A percentile compares a stretch with the other conserved stretches of the same genome.
These are phyloP conservation scores for Ispidina lecontei DNA, from an alignment of 2,797 vertebrate genomes.

Conservation along the genomic window DNA sequence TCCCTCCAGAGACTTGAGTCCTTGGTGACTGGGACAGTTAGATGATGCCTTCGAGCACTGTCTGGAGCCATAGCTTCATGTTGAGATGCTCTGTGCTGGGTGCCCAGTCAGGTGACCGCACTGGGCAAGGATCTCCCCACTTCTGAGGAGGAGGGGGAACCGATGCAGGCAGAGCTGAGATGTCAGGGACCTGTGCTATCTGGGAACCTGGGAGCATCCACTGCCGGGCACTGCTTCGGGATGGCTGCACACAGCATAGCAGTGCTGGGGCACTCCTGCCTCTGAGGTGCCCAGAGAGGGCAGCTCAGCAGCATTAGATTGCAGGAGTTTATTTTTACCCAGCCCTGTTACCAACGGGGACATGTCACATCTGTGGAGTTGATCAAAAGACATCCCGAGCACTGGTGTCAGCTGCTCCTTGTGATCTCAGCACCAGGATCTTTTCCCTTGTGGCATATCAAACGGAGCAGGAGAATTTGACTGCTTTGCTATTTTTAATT, in stretches of 20 bases:
- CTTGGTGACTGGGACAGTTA: background rate
- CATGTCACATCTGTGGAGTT: constrained; percentile 69
- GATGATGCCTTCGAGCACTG: background rate
- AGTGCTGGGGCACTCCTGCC: background rate
- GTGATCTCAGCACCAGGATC: constrained; percentile 70
- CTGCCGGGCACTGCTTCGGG: background rate
- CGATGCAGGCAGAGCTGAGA: background rate
- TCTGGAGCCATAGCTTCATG: rapidly evolving
- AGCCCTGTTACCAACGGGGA: constrained; percentile 71
- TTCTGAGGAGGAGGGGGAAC: background rate
- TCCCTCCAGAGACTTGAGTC: background rate
- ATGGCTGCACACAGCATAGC: background rate
- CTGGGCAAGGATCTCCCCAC: background rate
- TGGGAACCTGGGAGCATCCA: background rate
- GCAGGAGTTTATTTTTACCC: constrained; percentile 77
- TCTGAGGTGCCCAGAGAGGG: background rate
- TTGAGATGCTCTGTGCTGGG: background rate
- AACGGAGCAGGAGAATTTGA: constrained; percentile 67
- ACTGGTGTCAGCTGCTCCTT: constrained; percentile 75
- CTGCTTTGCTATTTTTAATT: constrained; percentile 70
- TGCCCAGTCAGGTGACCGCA: rapidly evolving
- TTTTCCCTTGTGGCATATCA: constrained; percentile 75
- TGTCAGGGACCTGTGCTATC: background rate
- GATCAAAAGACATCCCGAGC: constrained; percentile 71
- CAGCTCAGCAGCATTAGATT: constrained; percentile 61